Conservation (phyloP, 2,888 invertebrate species). For the Miltochrista miniata region DNA sequence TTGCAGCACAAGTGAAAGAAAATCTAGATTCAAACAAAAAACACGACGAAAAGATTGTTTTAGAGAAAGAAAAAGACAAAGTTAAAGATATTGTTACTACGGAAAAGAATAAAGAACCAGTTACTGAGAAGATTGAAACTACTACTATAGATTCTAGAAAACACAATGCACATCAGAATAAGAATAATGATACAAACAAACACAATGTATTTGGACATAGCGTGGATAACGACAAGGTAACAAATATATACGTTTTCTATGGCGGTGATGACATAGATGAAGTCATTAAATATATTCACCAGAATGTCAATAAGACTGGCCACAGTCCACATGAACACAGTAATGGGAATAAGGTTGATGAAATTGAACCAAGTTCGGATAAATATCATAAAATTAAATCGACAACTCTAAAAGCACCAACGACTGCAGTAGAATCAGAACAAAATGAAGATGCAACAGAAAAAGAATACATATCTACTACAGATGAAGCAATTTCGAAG, state of each 20-base stretch:
- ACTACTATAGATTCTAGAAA: background rate
- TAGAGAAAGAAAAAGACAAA: constrained; percentile 6
- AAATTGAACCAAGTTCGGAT: background rate
- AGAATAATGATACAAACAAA: constrained; percentile 23
- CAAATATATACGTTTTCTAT: constrained; percentile 61
- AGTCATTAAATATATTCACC: constrained; percentile 32
- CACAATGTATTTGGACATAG: constrained; percentile 51
- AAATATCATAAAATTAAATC: background rate
- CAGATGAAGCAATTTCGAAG: background rate
- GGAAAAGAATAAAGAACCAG: background rate
- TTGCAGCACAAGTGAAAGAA: constrained; percentile 33
- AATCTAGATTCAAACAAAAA: constrained; percentile 8
- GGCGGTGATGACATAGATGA: constrained; percentile 33
- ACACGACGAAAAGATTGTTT: background rate
- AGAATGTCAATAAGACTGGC: background rate
- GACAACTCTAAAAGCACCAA: background rate
- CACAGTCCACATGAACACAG: background rate
- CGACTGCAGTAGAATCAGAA: background rate
- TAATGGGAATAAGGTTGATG: background rate
- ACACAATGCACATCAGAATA: constrained; percentile 8
- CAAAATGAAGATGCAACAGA: background rate
- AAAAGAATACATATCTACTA: background rate
- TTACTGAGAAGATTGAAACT: background rate
- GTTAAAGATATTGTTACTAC: background rate
- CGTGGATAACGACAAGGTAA: constrained; percentile 54